A percentile compares a stretch with the other conserved stretches of the same genome.
Conservation (phyloP, 2,888 invertebrate genomes). For the Monoplex corrugatus region DNA sequence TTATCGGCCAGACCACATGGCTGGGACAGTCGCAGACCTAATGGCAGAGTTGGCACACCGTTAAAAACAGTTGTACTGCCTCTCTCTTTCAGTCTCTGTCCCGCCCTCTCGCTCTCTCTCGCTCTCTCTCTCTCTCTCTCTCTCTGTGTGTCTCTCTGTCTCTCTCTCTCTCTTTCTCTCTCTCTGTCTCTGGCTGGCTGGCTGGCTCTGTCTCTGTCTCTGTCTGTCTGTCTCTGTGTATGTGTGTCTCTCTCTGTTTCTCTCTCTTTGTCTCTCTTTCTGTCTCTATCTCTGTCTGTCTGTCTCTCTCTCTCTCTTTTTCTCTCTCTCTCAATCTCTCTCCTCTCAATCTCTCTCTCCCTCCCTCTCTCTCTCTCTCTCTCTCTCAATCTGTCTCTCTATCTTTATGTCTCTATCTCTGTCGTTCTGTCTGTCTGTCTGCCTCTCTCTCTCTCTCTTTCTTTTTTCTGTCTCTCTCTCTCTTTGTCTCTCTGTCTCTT, state of each 20-base stretch:
- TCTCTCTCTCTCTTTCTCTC: background rate
- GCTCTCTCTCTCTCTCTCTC: background rate
- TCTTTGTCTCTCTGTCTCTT: background rate
- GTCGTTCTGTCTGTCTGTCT: background rate
- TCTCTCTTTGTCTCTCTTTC: too few relatives aligned
- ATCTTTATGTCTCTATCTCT: background rate
- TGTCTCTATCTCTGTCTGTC: background rate
- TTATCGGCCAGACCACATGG: background rate
- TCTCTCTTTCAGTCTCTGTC: slow-evolving; percentile 15
- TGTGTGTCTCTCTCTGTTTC: too few relatives aligned
- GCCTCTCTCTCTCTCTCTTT: background rate
- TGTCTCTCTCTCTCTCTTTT: slow-evolving; percentile 19
- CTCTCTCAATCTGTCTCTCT: too few relatives aligned
- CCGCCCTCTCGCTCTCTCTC: background rate
- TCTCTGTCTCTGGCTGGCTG: too few relatives aligned
- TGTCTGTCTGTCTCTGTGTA: too few relatives aligned
- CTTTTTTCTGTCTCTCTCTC: background rate
- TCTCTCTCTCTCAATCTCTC: background rate
- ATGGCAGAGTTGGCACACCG: background rate
- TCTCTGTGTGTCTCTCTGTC: background rate
- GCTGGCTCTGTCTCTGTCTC: too few relatives aligned
- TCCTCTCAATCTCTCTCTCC: background rate
- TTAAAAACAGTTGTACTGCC: background rate
- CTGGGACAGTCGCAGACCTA: background rate
- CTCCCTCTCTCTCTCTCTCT: background rate